Percentiles rank a stretch among this genome's conserved stretches.
Conservation (phyloP, 2,888 invertebrate species). For the Chloroclystis v-ata region DNA sequence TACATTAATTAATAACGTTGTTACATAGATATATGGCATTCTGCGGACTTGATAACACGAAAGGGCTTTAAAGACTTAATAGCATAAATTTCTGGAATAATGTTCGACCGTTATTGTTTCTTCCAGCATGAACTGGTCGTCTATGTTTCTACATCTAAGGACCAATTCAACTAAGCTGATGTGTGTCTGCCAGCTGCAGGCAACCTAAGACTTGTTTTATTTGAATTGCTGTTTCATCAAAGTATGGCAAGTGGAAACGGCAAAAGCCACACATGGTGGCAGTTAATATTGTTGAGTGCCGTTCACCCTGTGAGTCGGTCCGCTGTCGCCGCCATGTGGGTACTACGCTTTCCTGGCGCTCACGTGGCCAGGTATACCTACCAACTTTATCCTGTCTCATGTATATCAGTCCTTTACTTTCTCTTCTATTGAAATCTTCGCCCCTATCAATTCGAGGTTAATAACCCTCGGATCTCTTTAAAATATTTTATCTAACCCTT, state of each 20-base stretch:
- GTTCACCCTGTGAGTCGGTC: constrained; percentile 46
- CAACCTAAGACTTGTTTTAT: constrained; percentile 45
- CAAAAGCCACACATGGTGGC: constrained; percentile 50
- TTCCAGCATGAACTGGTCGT: constrained; percentile 24
- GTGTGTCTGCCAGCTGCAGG: constrained; percentile 38
- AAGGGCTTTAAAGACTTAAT: constrained; percentile 8
- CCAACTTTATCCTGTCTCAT: constrained; percentile 54
- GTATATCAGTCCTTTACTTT: constrained; percentile 38
- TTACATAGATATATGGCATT: too few relatives aligned
- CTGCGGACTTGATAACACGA: too few relatives aligned
- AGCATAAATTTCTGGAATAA: constrained; percentile 15
- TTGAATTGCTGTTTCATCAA: constrained; percentile 31
- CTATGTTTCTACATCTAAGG: too few relatives aligned
- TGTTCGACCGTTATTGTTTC: constrained; percentile 27
- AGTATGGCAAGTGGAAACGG: constrained; percentile 41
- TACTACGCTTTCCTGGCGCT: constrained; percentile 37
- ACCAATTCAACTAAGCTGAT: too few relatives aligned
- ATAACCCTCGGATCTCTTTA: constrained; percentile 14
- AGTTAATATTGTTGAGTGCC: constrained; percentile 50
- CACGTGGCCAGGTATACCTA: constrained; percentile 59
- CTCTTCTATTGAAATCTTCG: constrained; percentile 31
- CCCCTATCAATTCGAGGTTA: constrained; percentile 20
- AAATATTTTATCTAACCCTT: constrained; percentile 5
- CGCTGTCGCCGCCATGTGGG: constrained; percentile 52
- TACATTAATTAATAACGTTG: too few relatives aligned